A percentile compares a stretch with the other conserved stretches of the same genome.
Conservation (phyloP, 2,888 invertebrate genomes). For the Lucinisca nassula region DNA sequence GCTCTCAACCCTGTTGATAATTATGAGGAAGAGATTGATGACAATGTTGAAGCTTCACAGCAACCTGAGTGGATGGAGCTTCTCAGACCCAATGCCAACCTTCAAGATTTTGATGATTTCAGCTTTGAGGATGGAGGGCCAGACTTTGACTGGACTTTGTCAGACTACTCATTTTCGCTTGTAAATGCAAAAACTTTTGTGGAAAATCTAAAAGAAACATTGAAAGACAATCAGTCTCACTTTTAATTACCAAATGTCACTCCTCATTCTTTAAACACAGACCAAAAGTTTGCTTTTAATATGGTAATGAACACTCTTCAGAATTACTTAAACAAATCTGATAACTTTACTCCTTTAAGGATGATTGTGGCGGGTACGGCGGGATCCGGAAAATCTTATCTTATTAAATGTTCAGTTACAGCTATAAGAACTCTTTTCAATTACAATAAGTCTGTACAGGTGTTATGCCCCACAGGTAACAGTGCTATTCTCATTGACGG, state of each 20-base stretch:
- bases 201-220: neutral
- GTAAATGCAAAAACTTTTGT: neutral
- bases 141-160: conserved; percentile 54
- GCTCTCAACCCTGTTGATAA: neutral
- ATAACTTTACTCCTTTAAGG: conserved; percentile 38
- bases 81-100: conserved; percentile 32
- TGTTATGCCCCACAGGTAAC: conserved; percentile 69
- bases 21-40: neutral
- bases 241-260: conserved; percentile 53
- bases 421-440: conserved; percentile 48
- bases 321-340: conserved; percentile 4
- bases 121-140: conserved; percentile 71
- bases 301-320: conserved; percentile 44
- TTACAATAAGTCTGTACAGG: conserved; percentile 58
- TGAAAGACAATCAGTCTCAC: neutral
- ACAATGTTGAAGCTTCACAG: neutral
- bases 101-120: conserved; percentile 37
- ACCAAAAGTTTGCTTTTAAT: conserved; percentile 66
- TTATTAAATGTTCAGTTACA: conserved; percentile 66
- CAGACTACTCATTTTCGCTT: conserved; percentile 24
- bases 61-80: conserved; percentile 71
- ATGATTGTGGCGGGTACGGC: conserved; percentile 65
- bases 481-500: conserved; percentile 72
- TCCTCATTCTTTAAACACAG: conserved; percentile 57
- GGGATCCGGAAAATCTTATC: conserved; percentile 64